phyloP scores from a whole-genome alignment of 2,797 vertebrate species.

The Oreochromis mossambicus region DNA sequence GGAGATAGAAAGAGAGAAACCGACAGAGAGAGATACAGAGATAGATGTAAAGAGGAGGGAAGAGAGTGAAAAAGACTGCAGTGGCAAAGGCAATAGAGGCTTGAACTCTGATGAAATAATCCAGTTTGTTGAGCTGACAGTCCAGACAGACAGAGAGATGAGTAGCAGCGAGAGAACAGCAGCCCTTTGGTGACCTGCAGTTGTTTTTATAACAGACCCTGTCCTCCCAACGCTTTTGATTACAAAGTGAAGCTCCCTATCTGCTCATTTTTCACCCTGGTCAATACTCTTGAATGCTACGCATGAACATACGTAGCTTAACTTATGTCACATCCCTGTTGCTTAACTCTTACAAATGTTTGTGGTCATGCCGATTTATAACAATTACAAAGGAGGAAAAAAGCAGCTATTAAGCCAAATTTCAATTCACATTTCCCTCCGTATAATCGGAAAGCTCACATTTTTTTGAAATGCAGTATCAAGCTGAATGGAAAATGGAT shows the following conservation, averaged over 20 bases:
- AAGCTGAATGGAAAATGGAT: conserved; percentile 5
- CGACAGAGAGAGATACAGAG: conserved; percentile 53
- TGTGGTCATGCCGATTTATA: not conserved
- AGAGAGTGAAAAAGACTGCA: conserved; percentile 69
- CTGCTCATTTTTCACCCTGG: not conserved
- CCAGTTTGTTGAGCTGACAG: conserved; percentile 69
- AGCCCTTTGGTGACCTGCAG: conserved; percentile 52
- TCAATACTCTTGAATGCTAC: not conserved
- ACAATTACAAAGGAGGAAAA: not conserved
- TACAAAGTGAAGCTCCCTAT: conserved; percentile 30
- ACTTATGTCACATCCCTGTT: not conserved
- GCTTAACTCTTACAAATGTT: not conserved
- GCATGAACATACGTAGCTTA: not conserved
- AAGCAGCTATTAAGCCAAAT: not conserved
- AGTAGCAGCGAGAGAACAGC: conserved; percentile 47
- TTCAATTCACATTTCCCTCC: not conserved
- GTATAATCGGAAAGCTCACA: not conserved
- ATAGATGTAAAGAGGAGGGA: conserved; percentile 67
- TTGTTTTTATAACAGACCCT: conserved; percentile 56
- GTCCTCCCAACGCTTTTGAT: conserved; percentile 37
- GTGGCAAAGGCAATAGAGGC: conserved; percentile 72
- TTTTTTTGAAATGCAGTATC: not conserved
- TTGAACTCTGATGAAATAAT: conserved; percentile 79
- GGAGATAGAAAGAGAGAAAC: conserved; percentile 33
- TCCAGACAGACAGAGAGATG: conserved; percentile 61